Percentiles rank a stretch among this genome's conserved stretches.
Conservation (phyloP, 2,888 invertebrate genomes). For the Archaeoteleia sp. region DNA sequence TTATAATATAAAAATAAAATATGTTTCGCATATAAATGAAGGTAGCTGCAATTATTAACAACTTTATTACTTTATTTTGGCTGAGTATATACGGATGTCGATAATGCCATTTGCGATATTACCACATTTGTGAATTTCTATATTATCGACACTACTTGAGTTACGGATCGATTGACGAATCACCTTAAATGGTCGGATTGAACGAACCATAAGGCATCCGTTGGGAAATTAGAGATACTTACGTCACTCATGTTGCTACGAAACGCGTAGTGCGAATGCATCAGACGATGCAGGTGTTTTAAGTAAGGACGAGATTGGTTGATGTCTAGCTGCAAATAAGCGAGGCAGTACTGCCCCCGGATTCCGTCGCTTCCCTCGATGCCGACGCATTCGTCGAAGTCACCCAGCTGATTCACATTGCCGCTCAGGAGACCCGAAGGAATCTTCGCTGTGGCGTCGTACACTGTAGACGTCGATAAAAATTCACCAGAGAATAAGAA, state of each 20-base stretch:
- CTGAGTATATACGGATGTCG: no score
- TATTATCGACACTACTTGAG: no score
- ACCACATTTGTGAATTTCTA: no score
- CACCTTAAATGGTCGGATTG: conserved; percentile 4
- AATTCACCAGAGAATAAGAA: conserved; percentile 25
- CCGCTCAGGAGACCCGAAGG: conserved; percentile 82
- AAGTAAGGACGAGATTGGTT: conserved; percentile 75
- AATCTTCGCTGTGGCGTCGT: conserved; percentile 83
- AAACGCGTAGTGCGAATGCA: conserved; percentile 80
- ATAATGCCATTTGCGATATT: no score
- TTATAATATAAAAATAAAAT: no score
- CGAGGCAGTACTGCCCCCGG: conserved; percentile 81
- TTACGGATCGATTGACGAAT: no score
- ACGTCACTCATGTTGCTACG: conserved; percentile 81
- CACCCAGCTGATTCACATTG: conserved; percentile 83
- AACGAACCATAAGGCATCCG: conserved; percentile 26
- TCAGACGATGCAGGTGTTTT: conserved; percentile 76
- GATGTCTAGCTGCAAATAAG: conserved; percentile 78
- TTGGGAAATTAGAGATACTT: conserved; percentile 72
- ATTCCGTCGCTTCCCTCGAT: conserved; percentile 74
- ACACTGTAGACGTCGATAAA: conserved; percentile 76
- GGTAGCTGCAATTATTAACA: no score
- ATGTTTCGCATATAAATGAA: no score
- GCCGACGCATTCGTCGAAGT: conserved; percentile 81
- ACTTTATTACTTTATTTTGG: no score